Percentiles rank a stretch among this genome's conserved stretches.
These are phyloP conservation scores for Saccostrea echinata DNA, from an alignment of 1,140 invertebrate genomes.

Conservation along the genomic window DNA sequence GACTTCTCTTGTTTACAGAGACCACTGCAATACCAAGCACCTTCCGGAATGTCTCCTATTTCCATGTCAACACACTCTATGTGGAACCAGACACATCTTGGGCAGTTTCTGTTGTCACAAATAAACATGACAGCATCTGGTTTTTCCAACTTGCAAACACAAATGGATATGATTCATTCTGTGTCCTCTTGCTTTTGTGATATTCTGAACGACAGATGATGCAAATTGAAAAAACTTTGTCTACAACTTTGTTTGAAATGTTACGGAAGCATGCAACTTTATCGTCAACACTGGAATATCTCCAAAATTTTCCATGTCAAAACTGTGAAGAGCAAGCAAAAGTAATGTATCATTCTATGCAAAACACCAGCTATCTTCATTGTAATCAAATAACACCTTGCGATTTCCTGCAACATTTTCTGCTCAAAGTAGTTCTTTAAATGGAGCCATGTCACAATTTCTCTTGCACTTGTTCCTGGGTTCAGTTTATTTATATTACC, in stretches of 20 bases:
- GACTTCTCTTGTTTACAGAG: background rate
- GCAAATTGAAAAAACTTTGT: background rate
- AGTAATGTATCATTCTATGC: background rate
- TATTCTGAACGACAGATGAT: too few species aligned
- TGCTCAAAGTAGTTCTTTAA: background rate
- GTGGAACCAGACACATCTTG: constrained; percentile 43
- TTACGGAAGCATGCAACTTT: background rate
- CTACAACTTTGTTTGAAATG: background rate
- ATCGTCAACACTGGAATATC: background rate
- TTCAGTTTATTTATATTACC: background rate
- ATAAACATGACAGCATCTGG: background rate
- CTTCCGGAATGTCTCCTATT: constrained; percentile 46
- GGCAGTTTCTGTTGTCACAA: background rate
- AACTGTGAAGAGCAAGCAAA: background rate
- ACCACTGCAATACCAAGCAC: constrained; percentile 41
- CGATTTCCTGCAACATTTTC: constrained; percentile 1
- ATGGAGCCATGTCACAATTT: background rate
- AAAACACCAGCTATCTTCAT: constrained; percentile 17
- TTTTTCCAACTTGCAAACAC: constrained; percentile 12
- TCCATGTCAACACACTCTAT: constrained; percentile 49
- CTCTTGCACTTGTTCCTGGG: background rate
- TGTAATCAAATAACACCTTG: constrained; percentile 16
- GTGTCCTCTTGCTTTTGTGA: background rate
- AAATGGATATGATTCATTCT: background rate
- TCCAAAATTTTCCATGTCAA: background rate